These are phyloP conservation scores for Scortum barcoo DNA, from an alignment of 2,113 vertebrate genomes.

Conservation along the genomic window DNA sequence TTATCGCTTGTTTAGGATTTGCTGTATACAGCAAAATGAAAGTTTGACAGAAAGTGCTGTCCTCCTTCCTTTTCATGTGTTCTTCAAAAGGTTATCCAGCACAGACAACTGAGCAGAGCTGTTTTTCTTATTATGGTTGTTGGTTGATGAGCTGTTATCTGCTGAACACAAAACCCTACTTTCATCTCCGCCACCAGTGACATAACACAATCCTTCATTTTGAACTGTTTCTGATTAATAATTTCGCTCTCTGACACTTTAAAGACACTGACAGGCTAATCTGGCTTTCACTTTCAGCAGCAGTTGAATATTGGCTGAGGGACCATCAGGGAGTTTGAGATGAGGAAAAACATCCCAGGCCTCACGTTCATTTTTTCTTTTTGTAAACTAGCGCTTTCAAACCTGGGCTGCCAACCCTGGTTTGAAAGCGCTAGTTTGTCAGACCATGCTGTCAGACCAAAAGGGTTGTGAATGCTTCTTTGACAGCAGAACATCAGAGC, in stretches of 20 bases:
- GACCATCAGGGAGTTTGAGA: conserved; percentile 23
- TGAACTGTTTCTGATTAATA: neutral
- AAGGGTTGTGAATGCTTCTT: neutral
- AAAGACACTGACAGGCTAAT: neutral
- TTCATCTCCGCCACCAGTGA: neutral
- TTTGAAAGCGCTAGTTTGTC: no score
- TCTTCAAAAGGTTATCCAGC: neutral
- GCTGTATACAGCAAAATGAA: conserved; percentile 41
- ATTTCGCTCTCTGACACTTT: neutral
- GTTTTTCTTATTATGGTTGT: conserved; percentile 2
- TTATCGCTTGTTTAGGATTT: conserved; percentile 2
- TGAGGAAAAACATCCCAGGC: conserved; percentile 4
- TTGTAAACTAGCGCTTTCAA: conserved; percentile 10
- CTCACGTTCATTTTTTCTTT: neutral
- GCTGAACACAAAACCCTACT: conserved; percentile 16
- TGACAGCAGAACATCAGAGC: conserved; percentile 42
- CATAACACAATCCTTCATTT: neutral
- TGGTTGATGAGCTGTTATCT: conserved; percentile 1
- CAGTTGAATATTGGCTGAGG: neutral
- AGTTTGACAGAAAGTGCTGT: conserved; percentile 6
- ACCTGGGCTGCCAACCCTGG: no score
- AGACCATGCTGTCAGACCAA: conserved; percentile 33
- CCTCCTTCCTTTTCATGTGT: neutral
- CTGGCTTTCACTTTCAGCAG: conserved; percentile 3
- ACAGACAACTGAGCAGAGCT: neutral